phyloP scores from a whole-genome alignment of 1,140 invertebrate genomes.

The Cyclargus thomasi region DNA sequence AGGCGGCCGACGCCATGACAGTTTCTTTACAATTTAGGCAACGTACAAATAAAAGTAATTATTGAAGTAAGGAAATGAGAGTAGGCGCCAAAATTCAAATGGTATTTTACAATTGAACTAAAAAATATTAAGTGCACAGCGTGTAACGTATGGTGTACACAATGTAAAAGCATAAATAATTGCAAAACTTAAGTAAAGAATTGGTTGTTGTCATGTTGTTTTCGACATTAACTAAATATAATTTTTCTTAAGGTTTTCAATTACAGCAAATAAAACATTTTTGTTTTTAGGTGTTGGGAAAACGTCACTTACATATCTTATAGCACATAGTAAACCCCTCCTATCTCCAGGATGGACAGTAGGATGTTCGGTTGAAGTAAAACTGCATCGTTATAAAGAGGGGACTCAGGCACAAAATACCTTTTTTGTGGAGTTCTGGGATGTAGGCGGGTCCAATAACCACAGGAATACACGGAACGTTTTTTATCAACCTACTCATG shows the following conservation, averaged over 20 bases:
- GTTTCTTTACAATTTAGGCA: conserved; percentile 41
- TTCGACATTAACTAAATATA: no score
- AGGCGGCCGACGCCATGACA: conserved; percentile 53
- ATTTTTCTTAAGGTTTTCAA: no score
- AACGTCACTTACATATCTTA: conserved; percentile 93
- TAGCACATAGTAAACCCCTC: conserved; percentile 90
- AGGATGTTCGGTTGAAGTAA: conserved; percentile 96
- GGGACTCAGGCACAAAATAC: conserved; percentile 92
- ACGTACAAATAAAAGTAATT: conserved; percentile 24
- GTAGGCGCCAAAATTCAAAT: not conserved
- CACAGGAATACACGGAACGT: conserved; percentile 94
- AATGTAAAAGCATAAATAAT: no score
- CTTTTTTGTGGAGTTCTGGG: conserved; percentile 97
- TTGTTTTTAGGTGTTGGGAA: conserved; percentile 89
- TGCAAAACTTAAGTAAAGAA: no score
- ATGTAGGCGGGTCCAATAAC: conserved; percentile 94
- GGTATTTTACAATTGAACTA: no score
- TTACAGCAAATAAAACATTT: not conserved
- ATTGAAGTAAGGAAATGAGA: not conserved
- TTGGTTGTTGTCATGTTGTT: no score
- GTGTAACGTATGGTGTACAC: no score
- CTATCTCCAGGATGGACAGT: conserved; percentile 94
- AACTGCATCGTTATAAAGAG: conserved; percentile 96
- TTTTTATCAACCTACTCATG: conserved; percentile 95
- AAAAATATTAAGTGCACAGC: no score